These are phyloP conservation scores for Cataglyphis rosenhaueri DNA, from an alignment of 2,888 invertebrate genomes.

Conservation along the genomic window DNA sequence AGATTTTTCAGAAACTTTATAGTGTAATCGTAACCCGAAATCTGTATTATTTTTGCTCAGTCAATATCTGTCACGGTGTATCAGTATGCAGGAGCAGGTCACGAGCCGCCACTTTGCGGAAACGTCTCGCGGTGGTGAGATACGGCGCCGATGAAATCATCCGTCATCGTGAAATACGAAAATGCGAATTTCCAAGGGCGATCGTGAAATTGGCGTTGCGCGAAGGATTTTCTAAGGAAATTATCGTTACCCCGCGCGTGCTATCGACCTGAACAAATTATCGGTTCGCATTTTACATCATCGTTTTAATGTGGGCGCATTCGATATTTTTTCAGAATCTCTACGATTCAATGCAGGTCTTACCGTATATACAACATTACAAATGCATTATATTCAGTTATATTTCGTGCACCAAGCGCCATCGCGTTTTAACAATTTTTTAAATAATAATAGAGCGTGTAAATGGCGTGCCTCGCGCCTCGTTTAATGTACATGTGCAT, in stretches of 20 bases:
- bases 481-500: neutral
- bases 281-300: neutral
- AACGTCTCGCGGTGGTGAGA: neutral
- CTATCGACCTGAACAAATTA: constrained; percentile 26
- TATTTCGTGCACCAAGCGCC: too few species aligned
- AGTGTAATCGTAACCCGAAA: neutral
- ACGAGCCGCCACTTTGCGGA: neutral
- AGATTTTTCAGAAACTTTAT: neutral
- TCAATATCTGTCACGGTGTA: neutral
- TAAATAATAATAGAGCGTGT: neutral
- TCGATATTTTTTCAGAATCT: neutral
- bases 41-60: constrained; percentile 10
- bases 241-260: constrained; percentile 26
- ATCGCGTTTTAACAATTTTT: neutral
- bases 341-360: neutral
- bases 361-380: neutral
- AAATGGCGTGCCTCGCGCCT: neutral
- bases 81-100: neutral
- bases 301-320: neutral
- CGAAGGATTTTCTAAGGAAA: constrained; percentile 47
- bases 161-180: constrained; percentile 17
- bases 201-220: constrained; percentile 30
- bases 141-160: constrained; percentile 12
- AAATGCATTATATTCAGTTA: constrained; percentile 16
- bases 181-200: constrained; percentile 41